Conservation (phyloP, 2,888 invertebrate species). For the Pachymerium ferrugineum region DNA sequence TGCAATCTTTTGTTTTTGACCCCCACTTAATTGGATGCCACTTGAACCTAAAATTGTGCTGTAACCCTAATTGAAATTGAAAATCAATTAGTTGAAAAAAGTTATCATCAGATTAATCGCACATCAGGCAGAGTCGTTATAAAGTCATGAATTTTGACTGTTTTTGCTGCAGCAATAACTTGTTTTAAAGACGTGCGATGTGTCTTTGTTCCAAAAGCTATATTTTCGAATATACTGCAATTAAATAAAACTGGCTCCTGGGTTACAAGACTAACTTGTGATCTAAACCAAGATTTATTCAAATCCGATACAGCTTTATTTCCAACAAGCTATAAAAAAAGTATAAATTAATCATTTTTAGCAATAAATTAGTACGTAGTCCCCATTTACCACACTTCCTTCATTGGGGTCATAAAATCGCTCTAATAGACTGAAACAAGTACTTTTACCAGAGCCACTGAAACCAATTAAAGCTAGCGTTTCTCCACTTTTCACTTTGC, state of each 20-base stretch:
- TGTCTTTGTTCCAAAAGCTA: slow-evolving; percentile 80
- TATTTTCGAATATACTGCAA: slow-evolving; percentile 80
- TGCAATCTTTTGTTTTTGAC: slow-evolving; percentile 75
- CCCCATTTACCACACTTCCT: slow-evolving; percentile 46
- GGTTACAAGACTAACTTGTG: slow-evolving; percentile 80
- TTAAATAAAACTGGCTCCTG: slow-evolving; percentile 91
- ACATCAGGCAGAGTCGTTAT: slow-evolving; percentile 43
- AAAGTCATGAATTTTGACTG: slow-evolving; percentile 46
- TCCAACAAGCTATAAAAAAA: slow-evolving; percentile 54
- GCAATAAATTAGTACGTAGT: background rate
- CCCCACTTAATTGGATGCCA: slow-evolving; percentile 76
- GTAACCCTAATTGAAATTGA: slow-evolving; percentile 48
- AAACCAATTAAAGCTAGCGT: slow-evolving; percentile 43
- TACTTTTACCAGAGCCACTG: slow-evolving; percentile 46
- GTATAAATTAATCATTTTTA: background rate
- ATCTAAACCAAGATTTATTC: slow-evolving; percentile 62
- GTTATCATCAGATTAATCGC: no score
- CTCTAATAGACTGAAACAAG: slow-evolving; percentile 50
- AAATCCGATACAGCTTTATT: slow-evolving; percentile 60
- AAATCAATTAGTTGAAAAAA: background rate
- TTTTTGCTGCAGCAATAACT: slow-evolving; percentile 59
- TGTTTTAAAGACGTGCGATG: slow-evolving; percentile 62
- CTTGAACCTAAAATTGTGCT: slow-evolving; percentile 72
- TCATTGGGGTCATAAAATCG: slow-evolving; percentile 63
- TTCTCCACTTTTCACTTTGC: slow-evolving; percentile 38